A percentile compares a stretch with the other conserved stretches of the same genome.
phyloP scores from a whole-genome alignment of 2,797 vertebrate genomes.

The Acanthiza pusilla region DNA sequence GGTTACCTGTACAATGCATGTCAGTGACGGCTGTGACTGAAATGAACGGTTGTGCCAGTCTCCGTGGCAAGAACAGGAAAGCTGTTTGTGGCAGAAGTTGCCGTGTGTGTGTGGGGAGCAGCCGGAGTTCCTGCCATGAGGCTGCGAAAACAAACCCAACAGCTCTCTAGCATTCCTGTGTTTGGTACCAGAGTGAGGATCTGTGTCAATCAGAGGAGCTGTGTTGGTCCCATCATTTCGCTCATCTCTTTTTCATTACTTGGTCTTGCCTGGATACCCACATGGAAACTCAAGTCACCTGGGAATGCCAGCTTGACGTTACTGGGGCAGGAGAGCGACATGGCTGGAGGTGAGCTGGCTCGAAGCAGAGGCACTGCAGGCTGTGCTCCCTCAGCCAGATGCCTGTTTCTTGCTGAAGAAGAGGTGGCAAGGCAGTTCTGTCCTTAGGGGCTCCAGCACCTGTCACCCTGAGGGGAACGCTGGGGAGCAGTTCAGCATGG shows the following conservation, averaged over 20 bases:
- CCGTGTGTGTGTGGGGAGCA: not conserved
- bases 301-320: accelerated
- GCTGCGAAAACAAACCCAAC: not conserved
- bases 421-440: not conserved
- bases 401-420: not conserved
- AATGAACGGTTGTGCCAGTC: accelerated
- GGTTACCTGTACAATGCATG: not conserved
- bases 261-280: not conserved
- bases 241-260: not conserved
- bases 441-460: accelerated
- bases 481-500: not conserved
- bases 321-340: accelerated
- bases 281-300: not conserved
- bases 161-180: accelerated
- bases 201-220: not conserved
- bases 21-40: not conserved
- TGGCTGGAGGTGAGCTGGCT: not conserved
- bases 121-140: not conserved
- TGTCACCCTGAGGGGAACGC: accelerated
- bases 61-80: not conserved
- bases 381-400: not conserved
- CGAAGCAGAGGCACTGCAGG: not conserved
- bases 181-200: not conserved
- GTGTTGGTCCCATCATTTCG: accelerated
- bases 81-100: not conserved